Base-by-base conservation (phyloP, 2,113 vertebrate genomes). In the Etia nguti region DNA sequence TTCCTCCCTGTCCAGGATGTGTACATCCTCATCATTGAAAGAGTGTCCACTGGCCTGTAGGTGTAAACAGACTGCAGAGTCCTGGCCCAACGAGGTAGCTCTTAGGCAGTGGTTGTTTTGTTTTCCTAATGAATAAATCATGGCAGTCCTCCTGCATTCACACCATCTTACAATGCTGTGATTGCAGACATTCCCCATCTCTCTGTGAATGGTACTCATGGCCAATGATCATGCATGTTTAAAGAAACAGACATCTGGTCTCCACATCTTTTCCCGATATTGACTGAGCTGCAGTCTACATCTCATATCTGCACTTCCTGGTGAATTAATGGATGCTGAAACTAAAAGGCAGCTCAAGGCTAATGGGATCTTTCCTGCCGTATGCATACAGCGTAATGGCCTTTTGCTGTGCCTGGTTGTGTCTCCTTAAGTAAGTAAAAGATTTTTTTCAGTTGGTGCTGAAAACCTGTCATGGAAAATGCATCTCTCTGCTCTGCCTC, bases 401-500 rank as follows among this genome's bases (percentile, higher is more conserved):
- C 84, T 81, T 89, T 70, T 55, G 82, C 48, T 86, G 52, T 24
- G 46, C 80, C 50, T 22, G 12, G 11, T 18, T 59, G 31, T 13
- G 20, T 26, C 70, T 85, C n/a, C n/a, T 88, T 79, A 8, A 18
- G 65, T 56, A 8, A 18, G 65, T 10, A 77, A 81, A 83, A 73
- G 20, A 2, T 31, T 2, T 29, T 50, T 81, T 77, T 10, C 52
- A 81, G 68, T 56, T 8, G 1, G 31, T 81, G 43, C 48, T 5
- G 31, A 34, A 46, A 82, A 31, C 29, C 31, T 0, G 8, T 84
- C 86, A 91, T 93, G 15, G 95, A 91, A 92, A 91, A 94, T 73
- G 86, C 82, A 93, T 43, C 24, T 65, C 29, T 73, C 38, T 22
- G 70, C 85, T 77, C 81, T 82, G 41, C 59, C 4, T 89, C 70